A percentile compares a stretch with the other conserved stretches of the same genome.
These are phyloP conservation scores for Otolemur garnettii DNA, from an alignment of 2,113 vertebrate species.

Conservation along the genomic window DNA sequence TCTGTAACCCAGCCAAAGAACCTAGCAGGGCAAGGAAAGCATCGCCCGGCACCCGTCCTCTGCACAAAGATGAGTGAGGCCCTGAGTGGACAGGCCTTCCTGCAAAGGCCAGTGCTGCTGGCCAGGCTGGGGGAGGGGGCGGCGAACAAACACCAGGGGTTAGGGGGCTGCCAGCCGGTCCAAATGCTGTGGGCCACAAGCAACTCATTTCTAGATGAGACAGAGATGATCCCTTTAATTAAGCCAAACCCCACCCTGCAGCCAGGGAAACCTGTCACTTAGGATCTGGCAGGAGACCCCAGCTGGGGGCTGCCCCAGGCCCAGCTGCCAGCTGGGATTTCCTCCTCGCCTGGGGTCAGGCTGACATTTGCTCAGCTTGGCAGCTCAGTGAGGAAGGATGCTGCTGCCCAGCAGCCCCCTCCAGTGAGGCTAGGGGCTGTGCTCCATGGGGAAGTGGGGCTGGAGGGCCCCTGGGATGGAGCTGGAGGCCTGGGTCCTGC, in stretches of 20 bases:
- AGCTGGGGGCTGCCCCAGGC: not conserved
- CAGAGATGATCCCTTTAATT: conserved; percentile 77
- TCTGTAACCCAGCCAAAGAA: not conserved
- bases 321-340: not conserved
- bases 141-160: not conserved
- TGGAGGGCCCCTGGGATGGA: fast-evolving
- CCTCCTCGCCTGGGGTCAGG: not conserved
- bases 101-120: not conserved
- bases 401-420: not conserved
- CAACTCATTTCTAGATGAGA: conserved; percentile 63
- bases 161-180: conserved; percentile 15
- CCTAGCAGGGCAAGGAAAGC: not conserved
- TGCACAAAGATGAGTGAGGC: not conserved
- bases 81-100: not conserved
- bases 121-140: not conserved
- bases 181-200: conserved; percentile 56
- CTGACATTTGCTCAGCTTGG: not conserved
- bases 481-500: not conserved
- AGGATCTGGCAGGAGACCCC: not conserved
- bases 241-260: conserved; percentile 65
- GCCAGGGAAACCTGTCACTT: conserved; percentile 46
- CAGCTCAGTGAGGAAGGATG: fast-evolving
- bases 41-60: not conserved
- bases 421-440: not conserved
- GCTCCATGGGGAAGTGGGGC: fast-evolving